Evolutionary conservation across 2,113 vertebrate species (phyloP).

Genomic region (Polypterus bichir): DNA sequence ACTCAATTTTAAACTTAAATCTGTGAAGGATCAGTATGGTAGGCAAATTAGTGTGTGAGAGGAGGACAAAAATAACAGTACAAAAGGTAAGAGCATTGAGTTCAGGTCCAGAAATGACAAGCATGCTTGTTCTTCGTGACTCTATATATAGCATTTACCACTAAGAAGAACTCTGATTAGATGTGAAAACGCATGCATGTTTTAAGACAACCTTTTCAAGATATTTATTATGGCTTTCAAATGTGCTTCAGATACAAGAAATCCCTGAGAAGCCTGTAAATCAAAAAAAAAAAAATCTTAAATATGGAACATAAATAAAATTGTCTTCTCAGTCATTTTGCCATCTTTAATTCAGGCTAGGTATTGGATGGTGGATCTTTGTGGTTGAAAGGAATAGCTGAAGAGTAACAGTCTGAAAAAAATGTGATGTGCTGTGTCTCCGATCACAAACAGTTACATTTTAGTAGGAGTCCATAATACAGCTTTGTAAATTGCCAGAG

Average conservation of each 20-base stretch:
- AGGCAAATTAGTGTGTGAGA: no score
- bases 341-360: neutral
- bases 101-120: no score
- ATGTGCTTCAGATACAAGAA: neutral
- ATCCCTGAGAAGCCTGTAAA: constrained; percentile 1
- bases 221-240: constrained; percentile 4
- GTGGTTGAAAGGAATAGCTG: neutral
- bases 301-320: neutral
- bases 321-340: neutral
- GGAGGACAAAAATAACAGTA: no score
- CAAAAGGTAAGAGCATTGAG: no score
- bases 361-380: neutral
- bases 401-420: neutral
- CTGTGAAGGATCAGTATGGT: no score
- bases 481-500: neutral
- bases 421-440: neutral
- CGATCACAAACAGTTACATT: neutral
- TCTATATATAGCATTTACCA: no score
- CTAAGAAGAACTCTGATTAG: no score
- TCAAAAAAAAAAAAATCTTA: neutral
- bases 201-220: neutral
- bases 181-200: no score
- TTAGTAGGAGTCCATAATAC: neutral
- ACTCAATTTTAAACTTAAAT: no score
- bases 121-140: no score